A percentile compares a stretch with the other conserved stretches of the same genome.
phyloP scores from a whole-genome alignment of 2,113 vertebrate genomes.

The Sterrhoptilus dennistouni region DNA sequence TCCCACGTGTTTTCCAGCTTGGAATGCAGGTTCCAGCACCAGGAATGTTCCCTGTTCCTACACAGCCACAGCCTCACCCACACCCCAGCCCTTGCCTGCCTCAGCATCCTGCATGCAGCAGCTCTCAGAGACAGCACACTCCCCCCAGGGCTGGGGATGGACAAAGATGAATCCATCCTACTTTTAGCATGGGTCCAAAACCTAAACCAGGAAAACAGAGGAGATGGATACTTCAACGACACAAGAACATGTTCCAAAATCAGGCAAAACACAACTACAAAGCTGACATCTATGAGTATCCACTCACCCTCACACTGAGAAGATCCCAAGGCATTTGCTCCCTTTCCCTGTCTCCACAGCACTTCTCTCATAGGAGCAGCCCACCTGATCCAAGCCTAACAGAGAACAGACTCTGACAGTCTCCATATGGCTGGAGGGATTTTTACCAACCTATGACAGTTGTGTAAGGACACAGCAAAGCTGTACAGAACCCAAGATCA shows the following conservation, averaged over 20 bases:
- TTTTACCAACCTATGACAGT: background rate
- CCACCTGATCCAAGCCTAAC: background rate
- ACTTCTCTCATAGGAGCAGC: background rate
- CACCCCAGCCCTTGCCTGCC: background rate
- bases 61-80: background rate
- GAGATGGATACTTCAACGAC: fast-evolving
- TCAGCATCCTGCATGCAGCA: background rate
- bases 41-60: background rate
- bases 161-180: background rate
- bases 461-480: background rate
- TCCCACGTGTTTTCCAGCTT: background rate
- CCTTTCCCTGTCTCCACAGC: background rate
- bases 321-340: background rate
- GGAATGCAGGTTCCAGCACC: background rate
- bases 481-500: background rate
- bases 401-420: background rate
- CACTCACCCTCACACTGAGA: background rate
- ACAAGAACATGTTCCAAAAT: background rate
- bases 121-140: background rate
- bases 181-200: background rate
- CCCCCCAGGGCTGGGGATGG: background rate
- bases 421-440: background rate
- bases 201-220: background rate
- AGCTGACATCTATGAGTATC: background rate
- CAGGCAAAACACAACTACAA: background rate